Evolutionary conservation across 1,140 invertebrate genomes (phyloP).

Genomic region (Maniola jurtina): DNA sequence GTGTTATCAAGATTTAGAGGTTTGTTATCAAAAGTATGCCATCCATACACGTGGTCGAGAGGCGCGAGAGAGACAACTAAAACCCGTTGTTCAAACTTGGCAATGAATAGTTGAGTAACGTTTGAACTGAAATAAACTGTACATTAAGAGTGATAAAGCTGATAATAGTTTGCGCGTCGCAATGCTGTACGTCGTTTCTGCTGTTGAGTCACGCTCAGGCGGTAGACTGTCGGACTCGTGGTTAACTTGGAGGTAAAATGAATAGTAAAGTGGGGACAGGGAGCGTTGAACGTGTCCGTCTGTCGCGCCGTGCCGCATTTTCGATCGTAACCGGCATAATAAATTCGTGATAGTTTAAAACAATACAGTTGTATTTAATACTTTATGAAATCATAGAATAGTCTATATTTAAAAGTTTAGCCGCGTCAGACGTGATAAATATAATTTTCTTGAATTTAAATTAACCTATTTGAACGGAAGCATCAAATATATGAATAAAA

Average conservation of each 20-base stretch:
- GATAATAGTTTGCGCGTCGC: slow-evolving; percentile 10
- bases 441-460: slow-evolving; percentile 35
- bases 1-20: slow-evolving; percentile 31
- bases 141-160: slow-evolving; percentile 27
- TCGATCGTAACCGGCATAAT: slow-evolving; percentile 45
- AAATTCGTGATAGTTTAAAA: slow-evolving; percentile 6
- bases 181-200: slow-evolving; percentile 43
- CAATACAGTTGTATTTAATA: not conserved
- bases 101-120: slow-evolving; percentile 54
- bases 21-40: slow-evolving; percentile 45
- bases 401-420: not conserved
- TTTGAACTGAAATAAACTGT: slow-evolving; percentile 35
- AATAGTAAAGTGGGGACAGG: slow-evolving; percentile 66
- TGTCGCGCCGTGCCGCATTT: slow-evolving; percentile 37
- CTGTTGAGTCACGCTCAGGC: slow-evolving; percentile 40
- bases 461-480: slow-evolving; percentile 53
- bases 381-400: not conserved
- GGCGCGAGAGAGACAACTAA: slow-evolving; percentile 52
- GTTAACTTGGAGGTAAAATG: slow-evolving; percentile 62
- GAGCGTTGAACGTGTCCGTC: slow-evolving; percentile 47
- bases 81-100: slow-evolving; percentile 74
- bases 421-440: slow-evolving; percentile 8
- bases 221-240: slow-evolving; percentile 57
- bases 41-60: slow-evolving; percentile 57
- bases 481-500: slow-evolving; percentile 25